Evolutionary conservation across 1,140 invertebrate species (phyloP), one percentile per base, ranked within the genome.

Genomic region (Meloidogyne exigua): DNA sequence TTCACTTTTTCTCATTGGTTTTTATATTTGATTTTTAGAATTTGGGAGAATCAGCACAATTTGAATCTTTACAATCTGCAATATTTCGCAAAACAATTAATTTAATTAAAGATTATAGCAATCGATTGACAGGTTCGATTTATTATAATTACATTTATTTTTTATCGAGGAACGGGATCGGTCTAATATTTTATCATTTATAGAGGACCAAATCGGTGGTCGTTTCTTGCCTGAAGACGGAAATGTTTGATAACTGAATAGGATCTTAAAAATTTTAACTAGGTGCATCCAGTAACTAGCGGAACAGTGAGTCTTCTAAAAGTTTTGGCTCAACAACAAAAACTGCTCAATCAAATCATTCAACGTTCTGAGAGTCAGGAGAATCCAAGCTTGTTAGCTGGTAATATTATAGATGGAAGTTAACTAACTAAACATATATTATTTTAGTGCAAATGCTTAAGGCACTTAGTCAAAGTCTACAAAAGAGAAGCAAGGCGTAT

Each of bases 171-270:
- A n/a, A n/a, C n/a, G n/a, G n/a, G n/a, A n/a, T n/a, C n/a, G 28
- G 28, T 32, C 7, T 32, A 32, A 32, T 2, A 3, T 32, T 32
- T 32, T 32, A 32, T 39, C 9, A 39, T 39, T n/a, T n/a, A 39
- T 80, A 2, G 85, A 82, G 13, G 81, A 83, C 36, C 76, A 81
- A 26, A 80, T 70, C 18, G 70, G 76, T 18, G 65, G 69, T 15
- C 80, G 81, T 32, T 82, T 81, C 65, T 80, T 82, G 23, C 81
- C 81, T 0, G 64, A 76, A 49, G 81, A 82, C 72, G 81, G 81
- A 26, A 82, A 82, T 68, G 79, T 81, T 32, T 44, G 80, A 63
- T 32, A 25, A 69, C 25, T 28, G 13, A 69, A 69, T 63, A 57
- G 63, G 21, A 7, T 72, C 26, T 15, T 13, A 39, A 23, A 18